phyloP scores from a whole-genome alignment of 2,888 invertebrate genomes.

The Lepidocyrtoides sp. region DNA sequence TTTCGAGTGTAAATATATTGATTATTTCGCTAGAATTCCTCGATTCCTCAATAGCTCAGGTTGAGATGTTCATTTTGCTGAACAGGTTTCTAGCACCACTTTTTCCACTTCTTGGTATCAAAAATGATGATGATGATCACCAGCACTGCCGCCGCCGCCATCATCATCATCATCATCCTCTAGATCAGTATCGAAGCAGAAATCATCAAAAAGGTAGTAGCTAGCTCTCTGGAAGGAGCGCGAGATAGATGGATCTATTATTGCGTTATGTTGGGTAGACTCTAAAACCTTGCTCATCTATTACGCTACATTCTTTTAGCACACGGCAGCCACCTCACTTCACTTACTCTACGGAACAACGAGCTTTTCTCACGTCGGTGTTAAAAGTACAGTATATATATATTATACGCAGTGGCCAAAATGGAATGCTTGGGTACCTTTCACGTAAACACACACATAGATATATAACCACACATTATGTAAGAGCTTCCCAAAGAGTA shows the following conservation, averaged over 20 bases:
- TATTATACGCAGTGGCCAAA: not conserved
- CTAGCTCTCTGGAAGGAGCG: not conserved
- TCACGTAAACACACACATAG: not conserved
- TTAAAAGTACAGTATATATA: slow-evolving; percentile 19
- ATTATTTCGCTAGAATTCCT: slow-evolving; percentile 71
- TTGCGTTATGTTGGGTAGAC: not conserved
- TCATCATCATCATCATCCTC: slow-evolving; percentile 37
- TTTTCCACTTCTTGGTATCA: slow-evolving; percentile 49
- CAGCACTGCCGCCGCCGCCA: slow-evolving; percentile 2
- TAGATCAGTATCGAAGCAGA: slow-evolving; percentile 69
- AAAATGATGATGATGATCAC: slow-evolving; percentile 57
- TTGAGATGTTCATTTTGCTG: slow-evolving; percentile 37
- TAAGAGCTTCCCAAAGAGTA: no score
- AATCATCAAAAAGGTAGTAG: slow-evolving; percentile 70
- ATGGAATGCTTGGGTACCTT: slow-evolving; percentile 1
- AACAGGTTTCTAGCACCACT: not conserved
- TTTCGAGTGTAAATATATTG: slow-evolving; percentile 75
- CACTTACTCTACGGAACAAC: slow-evolving; percentile 24
- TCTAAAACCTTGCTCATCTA: slow-evolving; percentile 3
- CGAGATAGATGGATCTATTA: slow-evolving; percentile 9
- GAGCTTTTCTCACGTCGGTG: slow-evolving; percentile 45
- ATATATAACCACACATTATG: no score
- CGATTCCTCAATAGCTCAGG: slow-evolving; percentile 42
- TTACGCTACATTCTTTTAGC: not conserved
- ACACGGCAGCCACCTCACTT: slow-evolving; percentile 5